These are phyloP conservation scores for Pangasianodon gigas DNA, from an alignment of 2,113 vertebrate genomes.

Conservation along the genomic window DNA sequence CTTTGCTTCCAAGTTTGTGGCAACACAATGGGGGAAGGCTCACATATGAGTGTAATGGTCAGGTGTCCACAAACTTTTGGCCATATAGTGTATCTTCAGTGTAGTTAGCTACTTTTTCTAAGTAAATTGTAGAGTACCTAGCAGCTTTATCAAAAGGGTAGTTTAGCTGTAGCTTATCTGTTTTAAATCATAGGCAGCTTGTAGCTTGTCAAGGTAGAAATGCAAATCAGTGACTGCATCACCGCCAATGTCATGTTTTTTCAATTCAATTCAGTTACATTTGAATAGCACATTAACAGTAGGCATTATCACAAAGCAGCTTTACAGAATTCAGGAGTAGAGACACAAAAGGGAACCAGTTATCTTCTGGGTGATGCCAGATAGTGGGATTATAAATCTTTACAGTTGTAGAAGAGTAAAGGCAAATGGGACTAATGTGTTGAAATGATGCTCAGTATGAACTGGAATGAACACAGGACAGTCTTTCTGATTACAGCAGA, in stretches of 20 bases:
- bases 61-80: background rate
- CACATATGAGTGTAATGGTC: background rate
- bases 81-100: background rate
- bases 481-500: background rate
- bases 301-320: background rate
- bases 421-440: background rate
- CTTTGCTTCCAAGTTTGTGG: background rate
- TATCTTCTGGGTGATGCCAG: background rate
- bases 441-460: background rate
- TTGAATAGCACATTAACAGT: background rate
- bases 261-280: background rate
- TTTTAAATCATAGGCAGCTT: background rate
- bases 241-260: background rate
- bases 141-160: background rate
- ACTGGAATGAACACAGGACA: background rate
- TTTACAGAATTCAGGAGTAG: background rate
- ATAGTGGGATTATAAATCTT: background rate
- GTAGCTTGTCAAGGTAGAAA: background rate
- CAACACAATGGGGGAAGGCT: background rate
- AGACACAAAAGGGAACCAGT: background rate
- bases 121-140: background rate
- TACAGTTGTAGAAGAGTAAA: background rate
- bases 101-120: background rate
- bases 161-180: background rate
- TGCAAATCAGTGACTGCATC: background rate